phyloP scores from a whole-genome alignment of 2,888 invertebrate species.

The Hybos culiciformis region DNA sequence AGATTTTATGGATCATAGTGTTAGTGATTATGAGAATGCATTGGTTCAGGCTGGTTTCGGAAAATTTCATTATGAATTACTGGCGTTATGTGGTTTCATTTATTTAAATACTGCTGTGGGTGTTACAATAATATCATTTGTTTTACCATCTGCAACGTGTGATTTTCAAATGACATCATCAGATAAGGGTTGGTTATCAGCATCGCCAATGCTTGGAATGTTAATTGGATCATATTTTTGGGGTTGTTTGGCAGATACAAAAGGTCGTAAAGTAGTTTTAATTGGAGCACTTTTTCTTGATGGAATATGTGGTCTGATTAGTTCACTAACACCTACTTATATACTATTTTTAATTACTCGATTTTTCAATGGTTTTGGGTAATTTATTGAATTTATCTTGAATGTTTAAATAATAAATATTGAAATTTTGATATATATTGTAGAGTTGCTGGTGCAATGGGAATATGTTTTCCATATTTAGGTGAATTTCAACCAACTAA shows the following conservation, averaged over 20 bases:
- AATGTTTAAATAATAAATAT: too few species aligned
- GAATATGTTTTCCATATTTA: conserved; percentile 67
- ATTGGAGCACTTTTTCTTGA: conserved; percentile 61
- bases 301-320: conserved; percentile 55
- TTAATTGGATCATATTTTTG: conserved; percentile 71
- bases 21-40: conserved; percentile 30
- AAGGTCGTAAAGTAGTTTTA: conserved; percentile 60
- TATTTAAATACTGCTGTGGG: conserved; percentile 74
- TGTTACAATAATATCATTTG: conserved; percentile 66
- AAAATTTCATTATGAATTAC: conserved; percentile 61
- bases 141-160: conserved; percentile 69
- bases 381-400: conserved; percentile 37
- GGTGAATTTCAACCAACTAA: conserved; percentile 71
- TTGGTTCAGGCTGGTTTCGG: conserved; percentile 53
- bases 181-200: conserved; percentile 65
- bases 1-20: conserved; percentile 28
- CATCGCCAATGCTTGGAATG: conserved; percentile 70
- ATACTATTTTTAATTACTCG: conserved; percentile 57
- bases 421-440: too few species aligned
- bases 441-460: conserved; percentile 71
- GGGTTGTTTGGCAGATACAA: conserved; percentile 72
- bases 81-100: conserved; percentile 64
- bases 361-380: conserved; percentile 70
- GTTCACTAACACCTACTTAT: conserved; percentile 60
- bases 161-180: conserved; percentile 65